These are phyloP conservation scores for Sciurus carolinensis DNA, from an alignment of 2,797 vertebrate species.

Conservation along the genomic window DNA sequence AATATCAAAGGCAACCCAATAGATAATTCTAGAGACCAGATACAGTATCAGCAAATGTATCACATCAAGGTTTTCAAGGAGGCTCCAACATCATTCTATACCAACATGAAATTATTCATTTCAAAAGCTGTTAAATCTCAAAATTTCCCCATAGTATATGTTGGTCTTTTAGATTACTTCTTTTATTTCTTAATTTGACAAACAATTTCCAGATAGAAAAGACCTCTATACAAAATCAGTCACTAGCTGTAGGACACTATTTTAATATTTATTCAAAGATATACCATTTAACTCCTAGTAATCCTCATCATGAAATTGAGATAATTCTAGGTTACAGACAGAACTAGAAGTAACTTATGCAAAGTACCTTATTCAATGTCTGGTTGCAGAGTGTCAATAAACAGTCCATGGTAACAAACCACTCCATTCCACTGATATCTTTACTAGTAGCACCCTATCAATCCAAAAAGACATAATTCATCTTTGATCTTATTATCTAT, in stretches of 20 bases:
- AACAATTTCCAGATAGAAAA: slow-evolving; percentile 9
- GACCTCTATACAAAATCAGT: not conserved
- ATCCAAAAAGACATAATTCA: not conserved
- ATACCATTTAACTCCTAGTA: slow-evolving; percentile 1
- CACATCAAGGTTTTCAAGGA: not conserved
- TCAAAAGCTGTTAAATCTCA: slow-evolving; percentile 51
- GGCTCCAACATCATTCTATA: not conserved
- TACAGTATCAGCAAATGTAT: not conserved
- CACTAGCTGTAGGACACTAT: not conserved
- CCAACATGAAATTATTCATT: not conserved
- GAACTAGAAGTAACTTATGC: slow-evolving; percentile 28
- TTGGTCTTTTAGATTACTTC: not conserved
- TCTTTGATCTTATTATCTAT: not conserved
- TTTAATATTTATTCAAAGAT: slow-evolving; percentile 3
- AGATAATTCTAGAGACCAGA: slow-evolving; percentile 39
- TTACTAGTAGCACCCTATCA: not conserved
- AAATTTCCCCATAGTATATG: not conserved
- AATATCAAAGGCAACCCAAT: slow-evolving; percentile 41
- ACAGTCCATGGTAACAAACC: slow-evolving; percentile 5
- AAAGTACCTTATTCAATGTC: slow-evolving; percentile 22
- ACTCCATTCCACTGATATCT: slow-evolving; percentile 24
- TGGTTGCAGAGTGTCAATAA: not conserved
- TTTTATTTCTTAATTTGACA: slow-evolving; percentile 55
- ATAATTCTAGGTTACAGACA: not conserved
- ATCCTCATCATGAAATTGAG: slow-evolving; percentile 35